Percentiles rank a stretch among this genome's conserved stretches.
These are phyloP conservation scores for Malachius bipustulatus DNA, from an alignment of 2,888 invertebrate species.

Conservation along the genomic window DNA sequence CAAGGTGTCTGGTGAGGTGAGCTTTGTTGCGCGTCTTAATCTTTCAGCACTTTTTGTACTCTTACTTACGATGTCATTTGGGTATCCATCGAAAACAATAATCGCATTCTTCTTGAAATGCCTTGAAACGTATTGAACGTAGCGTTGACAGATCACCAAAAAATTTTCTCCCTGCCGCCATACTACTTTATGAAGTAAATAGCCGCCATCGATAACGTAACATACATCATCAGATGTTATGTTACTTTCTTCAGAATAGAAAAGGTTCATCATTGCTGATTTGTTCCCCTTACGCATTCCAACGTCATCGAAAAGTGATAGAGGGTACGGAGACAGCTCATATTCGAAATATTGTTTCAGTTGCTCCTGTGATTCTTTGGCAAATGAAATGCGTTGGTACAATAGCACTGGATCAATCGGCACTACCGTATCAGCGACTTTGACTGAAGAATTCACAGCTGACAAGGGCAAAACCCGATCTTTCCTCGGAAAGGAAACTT, in stretches of 20 bases:
- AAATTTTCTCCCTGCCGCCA: conserved; percentile 20
- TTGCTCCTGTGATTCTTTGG: too few species aligned
- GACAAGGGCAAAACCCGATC: too few species aligned
- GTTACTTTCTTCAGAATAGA: neutral
- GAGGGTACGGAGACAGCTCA: too few species aligned
- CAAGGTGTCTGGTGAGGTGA: conserved; percentile 19
- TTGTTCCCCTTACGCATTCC: conserved; percentile 6
- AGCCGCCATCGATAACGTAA: conserved; percentile 22
- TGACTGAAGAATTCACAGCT: too few species aligned
- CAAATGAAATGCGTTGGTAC: too few species aligned
- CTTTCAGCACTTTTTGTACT: conserved; percentile 22
- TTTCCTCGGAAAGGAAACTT: too few species aligned
- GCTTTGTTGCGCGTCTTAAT: conserved; percentile 20
- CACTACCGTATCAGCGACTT: too few species aligned
- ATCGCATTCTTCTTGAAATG: conserved; percentile 17
- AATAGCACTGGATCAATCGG: too few species aligned
- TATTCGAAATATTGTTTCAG: too few species aligned
- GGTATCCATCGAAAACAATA: conserved; percentile 22
- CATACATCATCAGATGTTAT: too few species aligned
- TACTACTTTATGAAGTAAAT: conserved; percentile 21
- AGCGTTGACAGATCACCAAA: conserved; percentile 19
- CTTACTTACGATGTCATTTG: conserved; percentile 16
- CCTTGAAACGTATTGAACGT: conserved; percentile 19
- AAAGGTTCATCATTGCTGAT: conserved; percentile 3
- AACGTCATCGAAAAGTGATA: conserved; percentile 6